Conservation (phyloP, 2,113 vertebrate species). For the Castor canadensis region DNA sequence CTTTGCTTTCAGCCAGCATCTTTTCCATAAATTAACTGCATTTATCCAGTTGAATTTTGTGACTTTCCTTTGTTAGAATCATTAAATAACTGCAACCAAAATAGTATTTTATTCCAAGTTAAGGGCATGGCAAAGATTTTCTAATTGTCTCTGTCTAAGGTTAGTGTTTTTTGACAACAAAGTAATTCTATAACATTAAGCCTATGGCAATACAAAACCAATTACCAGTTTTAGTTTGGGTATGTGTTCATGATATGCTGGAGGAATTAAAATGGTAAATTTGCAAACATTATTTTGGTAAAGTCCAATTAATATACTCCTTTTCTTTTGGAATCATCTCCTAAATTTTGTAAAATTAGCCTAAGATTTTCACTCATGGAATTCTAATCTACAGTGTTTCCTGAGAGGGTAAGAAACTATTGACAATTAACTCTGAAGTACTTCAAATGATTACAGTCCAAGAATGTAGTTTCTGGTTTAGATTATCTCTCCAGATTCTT, state of each 20-base stretch:
- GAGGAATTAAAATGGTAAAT: background rate
- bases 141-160: background rate
- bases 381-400: background rate
- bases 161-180: background rate
- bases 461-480: background rate
- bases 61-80: background rate
- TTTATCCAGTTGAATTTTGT: background rate
- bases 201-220: background rate
- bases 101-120: background rate
- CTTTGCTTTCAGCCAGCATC: background rate
- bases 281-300: background rate
- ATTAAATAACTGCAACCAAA: background rate
- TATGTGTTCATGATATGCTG: background rate
- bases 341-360: background rate
- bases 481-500: background rate
- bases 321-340: background rate
- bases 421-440: background rate
- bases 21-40: background rate
- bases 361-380: background rate
- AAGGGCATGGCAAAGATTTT: background rate
- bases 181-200: background rate
- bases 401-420: background rate
- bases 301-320: background rate
- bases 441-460: background rate
- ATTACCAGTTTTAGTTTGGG: background rate